phyloP scores from a whole-genome alignment of 2,888 invertebrate species.

The Trypoxylon attenuatum region DNA sequence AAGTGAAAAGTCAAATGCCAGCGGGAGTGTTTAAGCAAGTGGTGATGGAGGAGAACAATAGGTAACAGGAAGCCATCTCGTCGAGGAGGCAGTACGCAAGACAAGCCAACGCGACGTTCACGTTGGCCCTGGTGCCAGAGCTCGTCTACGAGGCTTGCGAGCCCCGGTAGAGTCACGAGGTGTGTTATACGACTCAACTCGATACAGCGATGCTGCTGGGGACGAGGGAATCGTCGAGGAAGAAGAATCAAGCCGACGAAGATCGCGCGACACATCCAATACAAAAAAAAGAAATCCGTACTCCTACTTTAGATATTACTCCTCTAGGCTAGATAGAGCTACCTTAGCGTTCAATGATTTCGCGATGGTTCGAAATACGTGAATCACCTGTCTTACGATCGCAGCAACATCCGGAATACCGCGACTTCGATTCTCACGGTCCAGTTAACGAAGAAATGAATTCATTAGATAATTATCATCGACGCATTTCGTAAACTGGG shows the following conservation, averaged over 20 bases:
- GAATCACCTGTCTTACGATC: not conserved
- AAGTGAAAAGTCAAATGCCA: conserved; percentile 85
- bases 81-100: conserved; percentile 66
- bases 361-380: not conserved
- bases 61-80: conserved; percentile 76
- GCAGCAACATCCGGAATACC: too few relatives aligned
- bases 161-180: conserved; percentile 63
- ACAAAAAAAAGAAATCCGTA: too few relatives aligned
- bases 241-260: conserved; percentile 16
- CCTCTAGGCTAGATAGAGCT: conserved; percentile 5
- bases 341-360: not conserved
- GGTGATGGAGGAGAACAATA: conserved; percentile 86
- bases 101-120: conserved; percentile 62
- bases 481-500: too few relatives aligned
- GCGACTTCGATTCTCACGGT: too few relatives aligned
- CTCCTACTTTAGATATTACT: conserved; percentile 1
- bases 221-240: conserved; percentile 41
- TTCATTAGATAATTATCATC: too few relatives aligned
- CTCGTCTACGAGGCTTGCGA: conserved; percentile 70
- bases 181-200: conserved; percentile 19
- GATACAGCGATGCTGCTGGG: conserved; percentile 20
- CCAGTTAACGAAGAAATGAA: too few relatives aligned
- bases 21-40: conserved; percentile 85
- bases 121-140: conserved; percentile 71
- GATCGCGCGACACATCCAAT: conserved; percentile 8